These are phyloP conservation scores for Xestia sexstrigata DNA, from an alignment of 2,888 invertebrate species.

Conservation along the genomic window DNA sequence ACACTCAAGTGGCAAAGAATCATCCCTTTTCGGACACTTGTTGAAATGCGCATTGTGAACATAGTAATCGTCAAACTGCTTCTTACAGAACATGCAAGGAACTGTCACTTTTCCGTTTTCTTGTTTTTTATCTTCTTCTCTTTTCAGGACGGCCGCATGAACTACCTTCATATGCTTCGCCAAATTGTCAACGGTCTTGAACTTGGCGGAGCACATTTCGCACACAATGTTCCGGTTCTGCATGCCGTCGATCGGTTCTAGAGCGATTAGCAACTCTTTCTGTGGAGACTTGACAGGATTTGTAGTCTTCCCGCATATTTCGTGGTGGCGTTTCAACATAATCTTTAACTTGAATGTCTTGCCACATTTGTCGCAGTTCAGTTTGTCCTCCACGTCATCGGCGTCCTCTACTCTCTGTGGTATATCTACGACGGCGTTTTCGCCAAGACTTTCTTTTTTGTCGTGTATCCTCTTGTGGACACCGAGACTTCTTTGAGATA, in stretches of 20 bases:
- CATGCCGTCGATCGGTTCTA: conserved; percentile 81
- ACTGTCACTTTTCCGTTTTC: conserved; percentile 67
- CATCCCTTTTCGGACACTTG: conserved; percentile 76
- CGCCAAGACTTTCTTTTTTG: conserved; percentile 55
- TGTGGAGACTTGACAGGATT: conserved; percentile 70
- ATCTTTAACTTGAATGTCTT: conserved; percentile 87
- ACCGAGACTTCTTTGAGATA: conserved; percentile 70
- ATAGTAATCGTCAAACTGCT: conserved; percentile 80
- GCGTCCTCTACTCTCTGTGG: conserved; percentile 73
- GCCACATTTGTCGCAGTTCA: conserved; percentile 82
- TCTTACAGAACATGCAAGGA: conserved; percentile 82
- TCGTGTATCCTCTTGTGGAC: conserved; percentile 77
- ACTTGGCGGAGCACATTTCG: conserved; percentile 81
- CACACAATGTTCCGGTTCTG: conserved; percentile 74
- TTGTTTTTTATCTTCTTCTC: conserved; percentile 42
- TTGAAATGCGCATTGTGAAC: conserved; percentile 79
- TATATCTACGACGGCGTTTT: conserved; percentile 65
- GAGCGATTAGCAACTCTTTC: conserved; percentile 81
- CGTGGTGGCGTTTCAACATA: conserved; percentile 86
- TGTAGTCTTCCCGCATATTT: conserved; percentile 73
- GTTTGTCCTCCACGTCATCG: conserved; percentile 77
- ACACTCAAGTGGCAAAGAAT: conserved; percentile 74
- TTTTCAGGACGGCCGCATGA: conserved; percentile 82
- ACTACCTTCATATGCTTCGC: conserved; percentile 84
- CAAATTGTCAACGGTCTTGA: conserved; percentile 81